Base-by-base conservation (phyloP, 2,888 invertebrate species). In the Nemotelus pantherinus region DNA sequence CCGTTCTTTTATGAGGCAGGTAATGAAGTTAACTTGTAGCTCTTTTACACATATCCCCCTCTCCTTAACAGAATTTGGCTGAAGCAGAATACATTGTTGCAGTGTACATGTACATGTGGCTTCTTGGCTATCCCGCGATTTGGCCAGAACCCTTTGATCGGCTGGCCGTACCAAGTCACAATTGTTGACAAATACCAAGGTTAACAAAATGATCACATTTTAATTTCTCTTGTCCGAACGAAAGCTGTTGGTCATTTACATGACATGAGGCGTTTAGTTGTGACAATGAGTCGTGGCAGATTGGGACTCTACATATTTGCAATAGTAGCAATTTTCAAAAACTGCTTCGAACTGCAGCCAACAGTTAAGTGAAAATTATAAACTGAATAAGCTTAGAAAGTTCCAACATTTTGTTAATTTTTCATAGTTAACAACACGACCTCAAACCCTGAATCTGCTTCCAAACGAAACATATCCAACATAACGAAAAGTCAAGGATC, bases 111-210 rank as follows among this genome's bases (percentile, higher is more conserved):
- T 99, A 95, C 86, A 99, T 99, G 99, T 90, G 99, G 48, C 89
- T 99, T 47, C 88, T 98, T 55, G 99, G 99, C 0, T 99, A 99
- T 90, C 97, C 99, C 0, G 95, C 90, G 99, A 75, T 99, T 99
- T 87, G 95, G 95, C 0, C 93, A 93, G 79, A 99, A 99, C 89
- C 96, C 98, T 0, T 89, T 99, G 75, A 97, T 99, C 82, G 99
- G 99, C 39, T 89, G 93, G 83, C 98, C 98, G 0, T 92, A 94
- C 82, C 98, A 97, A 89, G 92, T 95, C 45, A 95, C 95, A 0
- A 99, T 99, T 0, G 99, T 99, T 39, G 99, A 99, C 88, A 98
- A 99, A 85, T 99, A 98, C 87, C 99, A 99, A 85, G 99, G 99
- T 77, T 99, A 99, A 85, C 99, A 99, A 88, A 99, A 99, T 87